A percentile compares a stretch with the other conserved stretches of the same genome.
phyloP scores from a whole-genome alignment of 2,888 invertebrate species.

The Cephus spinipes region DNA sequence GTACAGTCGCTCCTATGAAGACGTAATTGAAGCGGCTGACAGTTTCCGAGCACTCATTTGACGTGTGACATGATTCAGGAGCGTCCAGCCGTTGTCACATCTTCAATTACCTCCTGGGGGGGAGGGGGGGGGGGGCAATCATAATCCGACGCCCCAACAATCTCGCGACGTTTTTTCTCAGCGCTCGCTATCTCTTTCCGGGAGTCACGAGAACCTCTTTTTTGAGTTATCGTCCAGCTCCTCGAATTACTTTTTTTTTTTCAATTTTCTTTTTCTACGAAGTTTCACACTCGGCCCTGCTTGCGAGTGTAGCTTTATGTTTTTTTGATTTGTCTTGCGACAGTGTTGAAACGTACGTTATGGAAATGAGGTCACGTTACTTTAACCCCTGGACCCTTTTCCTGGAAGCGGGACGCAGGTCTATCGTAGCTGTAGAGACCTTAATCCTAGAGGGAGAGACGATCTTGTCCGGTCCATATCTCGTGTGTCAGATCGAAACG shows the following conservation, averaged over 20 bases:
- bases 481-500: no score
- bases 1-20: constrained; percentile 47
- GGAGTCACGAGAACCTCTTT: background rate
- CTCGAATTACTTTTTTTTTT: constrained; percentile 3
- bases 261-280: constrained; percentile 28
- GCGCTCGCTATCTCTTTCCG: background rate
- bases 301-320: no score
- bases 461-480: no score
- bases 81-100: constrained; percentile 64
- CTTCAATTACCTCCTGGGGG: constrained; percentile 59
- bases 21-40: constrained; percentile 63
- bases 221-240: background rate
- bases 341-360: no score
- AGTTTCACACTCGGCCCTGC: no score
- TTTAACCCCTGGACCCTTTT: no score
- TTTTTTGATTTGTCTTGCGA: no score
- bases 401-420: no score
- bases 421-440: no score
- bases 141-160: constrained; percentile 40
- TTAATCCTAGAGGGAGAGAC: no score
- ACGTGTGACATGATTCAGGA: constrained; percentile 65
- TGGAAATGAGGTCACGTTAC: no score
- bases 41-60: constrained; percentile 63
- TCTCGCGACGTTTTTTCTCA: constrained; percentile 21
- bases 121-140: constrained; percentile 47